Percentiles rank a stretch among this genome's conserved stretches.
phyloP scores from a whole-genome alignment of 2,888 invertebrate genomes.

The Lepidonotus clava region DNA sequence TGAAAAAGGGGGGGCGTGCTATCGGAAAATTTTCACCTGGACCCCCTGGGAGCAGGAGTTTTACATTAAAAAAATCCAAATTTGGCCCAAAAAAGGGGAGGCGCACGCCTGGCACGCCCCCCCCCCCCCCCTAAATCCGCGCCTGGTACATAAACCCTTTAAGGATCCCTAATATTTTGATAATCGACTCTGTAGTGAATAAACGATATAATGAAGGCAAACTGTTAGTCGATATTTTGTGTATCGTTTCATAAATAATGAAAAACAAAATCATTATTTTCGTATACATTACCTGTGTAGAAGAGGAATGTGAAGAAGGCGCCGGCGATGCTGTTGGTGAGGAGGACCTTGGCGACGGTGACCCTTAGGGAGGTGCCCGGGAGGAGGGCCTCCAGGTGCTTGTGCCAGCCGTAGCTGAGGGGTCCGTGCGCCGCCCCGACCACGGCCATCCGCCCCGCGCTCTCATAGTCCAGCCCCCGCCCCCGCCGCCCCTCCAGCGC shows the following conservation, averaged over 20 bases:
- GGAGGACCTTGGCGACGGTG: neutral
- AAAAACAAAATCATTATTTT: neutral
- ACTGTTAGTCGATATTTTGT: neutral
- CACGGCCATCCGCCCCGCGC: neutral
- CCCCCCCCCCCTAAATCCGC: too few relatives aligned
- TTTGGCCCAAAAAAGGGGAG: too few relatives aligned
- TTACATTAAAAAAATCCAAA: too few relatives aligned
- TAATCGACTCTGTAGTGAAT: neutral
- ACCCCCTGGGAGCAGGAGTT: too few relatives aligned
- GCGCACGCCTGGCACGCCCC: too few relatives aligned
- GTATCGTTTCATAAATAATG: neutral
- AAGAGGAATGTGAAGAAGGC: neutral
- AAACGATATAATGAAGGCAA: neutral
- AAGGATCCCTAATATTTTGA: neutral
- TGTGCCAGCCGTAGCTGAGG: neutral
- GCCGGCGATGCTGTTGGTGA: neutral
- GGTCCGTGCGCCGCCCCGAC: neutral
- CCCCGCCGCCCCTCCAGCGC: neutral
- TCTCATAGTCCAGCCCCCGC: neutral
- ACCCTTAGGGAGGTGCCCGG: neutral
- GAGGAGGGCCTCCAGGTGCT: neutral
- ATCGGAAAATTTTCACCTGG: too few relatives aligned
- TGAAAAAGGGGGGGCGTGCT: too few relatives aligned
- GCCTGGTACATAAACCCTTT: too few relatives aligned
- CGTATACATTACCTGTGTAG: neutral